phyloP scores from a whole-genome alignment of 2,888 invertebrate genomes.

The Lathronympha strigana region DNA sequence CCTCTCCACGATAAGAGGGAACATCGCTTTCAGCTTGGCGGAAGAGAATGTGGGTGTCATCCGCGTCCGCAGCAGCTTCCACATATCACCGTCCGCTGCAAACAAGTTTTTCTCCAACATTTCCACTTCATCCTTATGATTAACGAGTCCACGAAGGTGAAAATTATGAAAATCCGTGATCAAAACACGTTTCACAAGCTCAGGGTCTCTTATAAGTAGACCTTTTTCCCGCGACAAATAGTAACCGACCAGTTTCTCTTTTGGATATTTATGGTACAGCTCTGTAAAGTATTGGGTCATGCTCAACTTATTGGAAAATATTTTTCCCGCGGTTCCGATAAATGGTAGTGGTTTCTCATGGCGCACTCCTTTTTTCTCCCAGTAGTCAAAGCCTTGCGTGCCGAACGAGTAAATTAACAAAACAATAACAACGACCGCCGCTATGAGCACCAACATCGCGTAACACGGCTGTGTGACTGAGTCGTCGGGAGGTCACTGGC shows the following conservation, averaged over 20 bases:
- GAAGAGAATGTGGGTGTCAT: slow-evolving; percentile 47
- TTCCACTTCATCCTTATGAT: neutral
- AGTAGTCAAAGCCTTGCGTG: slow-evolving; percentile 29
- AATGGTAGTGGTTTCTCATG: slow-evolving; percentile 2
- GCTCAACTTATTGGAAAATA: neutral
- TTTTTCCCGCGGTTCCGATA: neutral
- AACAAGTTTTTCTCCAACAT: neutral
- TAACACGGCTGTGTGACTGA: neutral
- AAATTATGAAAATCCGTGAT: neutral
- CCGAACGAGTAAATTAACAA: slow-evolving; percentile 14
- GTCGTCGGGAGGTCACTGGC: neutral
- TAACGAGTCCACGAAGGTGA: neutral
- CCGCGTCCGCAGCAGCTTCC: slow-evolving; percentile 44
- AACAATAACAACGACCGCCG: slow-evolving; percentile 3
- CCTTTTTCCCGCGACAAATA: neutral
- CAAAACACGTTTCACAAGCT: neutral
- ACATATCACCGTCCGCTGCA: slow-evolving; percentile 41
- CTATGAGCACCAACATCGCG: slow-evolving; percentile 9
- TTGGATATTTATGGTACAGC: neutral
- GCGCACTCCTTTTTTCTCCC: slow-evolving; percentile 34
- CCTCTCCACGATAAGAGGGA: no score
- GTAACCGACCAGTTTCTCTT: neutral
- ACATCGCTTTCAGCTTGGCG: no score
- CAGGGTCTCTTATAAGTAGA: neutral
- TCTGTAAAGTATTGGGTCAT: neutral